Percentiles rank a stretch among this genome's conserved stretches.
phyloP scores from a whole-genome alignment of 1,140 invertebrate genomes.

The Brachionus paranguensis region DNA sequence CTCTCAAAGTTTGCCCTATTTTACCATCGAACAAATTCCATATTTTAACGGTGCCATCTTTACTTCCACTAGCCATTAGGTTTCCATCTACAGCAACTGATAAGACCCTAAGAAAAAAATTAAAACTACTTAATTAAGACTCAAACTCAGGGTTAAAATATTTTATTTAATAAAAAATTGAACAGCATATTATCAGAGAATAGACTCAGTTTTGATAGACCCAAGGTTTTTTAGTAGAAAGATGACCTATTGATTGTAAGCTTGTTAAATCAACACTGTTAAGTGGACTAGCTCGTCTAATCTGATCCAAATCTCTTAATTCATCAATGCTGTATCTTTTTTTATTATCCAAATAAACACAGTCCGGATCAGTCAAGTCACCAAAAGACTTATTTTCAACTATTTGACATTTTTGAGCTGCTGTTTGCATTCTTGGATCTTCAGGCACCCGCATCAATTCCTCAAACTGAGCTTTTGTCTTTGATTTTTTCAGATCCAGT shows the following conservation, averaged over 20 bases:
- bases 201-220: background rate
- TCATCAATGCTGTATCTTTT: background rate
- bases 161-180: background rate
- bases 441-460: background rate
- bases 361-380: background rate
- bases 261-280: background rate
- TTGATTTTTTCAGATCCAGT: background rate
- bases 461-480: constrained; percentile 14
- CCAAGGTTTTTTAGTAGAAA: background rate
- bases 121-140: background rate
- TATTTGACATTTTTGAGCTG: constrained; percentile 26
- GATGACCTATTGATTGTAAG: background rate
- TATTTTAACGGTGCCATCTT: constrained; percentile 48
- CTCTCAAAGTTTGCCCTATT: constrained; percentile 45
- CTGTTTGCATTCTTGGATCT: constrained; percentile 3
- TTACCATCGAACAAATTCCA: constrained; percentile 48
- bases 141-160: background rate
- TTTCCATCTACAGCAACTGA: constrained; percentile 46
- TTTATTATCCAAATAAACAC: background rate
- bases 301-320: background rate
- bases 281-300: background rate
- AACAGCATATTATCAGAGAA: background rate
- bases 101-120: constrained; percentile 45
- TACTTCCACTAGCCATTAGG: constrained; percentile 47
- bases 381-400: constrained; percentile 28